Evolutionary conservation across 2,113 vertebrate genomes (phyloP).

Genomic region (Camelus dromedarius): DNA sequence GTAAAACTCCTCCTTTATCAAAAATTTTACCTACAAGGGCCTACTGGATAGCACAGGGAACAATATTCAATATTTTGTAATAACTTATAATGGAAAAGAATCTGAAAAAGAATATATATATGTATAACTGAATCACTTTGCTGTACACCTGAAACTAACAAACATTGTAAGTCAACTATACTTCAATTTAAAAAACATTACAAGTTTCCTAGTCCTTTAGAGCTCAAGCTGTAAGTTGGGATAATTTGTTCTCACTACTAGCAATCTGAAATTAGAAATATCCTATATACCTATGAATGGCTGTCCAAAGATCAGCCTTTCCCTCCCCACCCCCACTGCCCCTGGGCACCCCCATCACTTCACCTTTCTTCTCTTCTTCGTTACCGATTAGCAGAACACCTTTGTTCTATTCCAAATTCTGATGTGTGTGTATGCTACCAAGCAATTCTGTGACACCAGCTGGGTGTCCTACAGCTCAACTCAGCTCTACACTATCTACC

Average conservation of each 20-base stretch:
- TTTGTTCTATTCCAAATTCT: background rate
- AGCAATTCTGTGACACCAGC: background rate
- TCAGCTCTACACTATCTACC: background rate
- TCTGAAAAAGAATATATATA: no score
- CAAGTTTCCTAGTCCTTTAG: background rate
- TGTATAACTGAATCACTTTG: no score
- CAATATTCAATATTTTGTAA: no score
- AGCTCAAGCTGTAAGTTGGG: background rate
- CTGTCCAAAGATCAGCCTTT: background rate
- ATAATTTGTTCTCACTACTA: background rate
- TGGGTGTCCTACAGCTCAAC: background rate
- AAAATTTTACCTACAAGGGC: background rate
- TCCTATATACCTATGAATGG: background rate
- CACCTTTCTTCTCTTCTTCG: background rate
- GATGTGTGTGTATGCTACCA: background rate
- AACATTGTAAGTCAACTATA: no score
- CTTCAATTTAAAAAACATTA: no score
- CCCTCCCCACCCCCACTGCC: background rate
- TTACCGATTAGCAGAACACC: background rate
- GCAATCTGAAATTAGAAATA: constrained; percentile 23
- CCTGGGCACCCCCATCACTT: background rate
- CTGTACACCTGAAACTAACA: no score
- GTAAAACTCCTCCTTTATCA: background rate
- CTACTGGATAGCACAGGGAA: no score
- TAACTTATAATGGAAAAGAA: no score